These are phyloP conservation scores for Phanerotoma sp. DNA, from an alignment of 2,888 invertebrate species.

Conservation along the genomic window DNA sequence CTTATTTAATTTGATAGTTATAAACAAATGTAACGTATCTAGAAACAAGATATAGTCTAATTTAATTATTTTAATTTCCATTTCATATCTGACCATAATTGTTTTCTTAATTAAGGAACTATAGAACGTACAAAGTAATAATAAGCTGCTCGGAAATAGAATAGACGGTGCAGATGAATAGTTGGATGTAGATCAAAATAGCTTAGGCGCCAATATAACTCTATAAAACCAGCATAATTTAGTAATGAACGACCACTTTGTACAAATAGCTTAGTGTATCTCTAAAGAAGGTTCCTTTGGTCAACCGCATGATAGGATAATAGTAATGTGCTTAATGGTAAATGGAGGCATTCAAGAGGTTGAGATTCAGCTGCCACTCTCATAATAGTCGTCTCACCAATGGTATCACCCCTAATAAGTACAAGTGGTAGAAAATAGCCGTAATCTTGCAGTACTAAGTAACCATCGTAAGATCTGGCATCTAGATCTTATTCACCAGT, in stretches of 20 bases:
- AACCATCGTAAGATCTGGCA: conserved; percentile 1
- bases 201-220: conserved; percentile 41
- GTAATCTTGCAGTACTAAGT: conserved; percentile 44
- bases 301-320: conserved; percentile 55
- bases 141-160: no score
- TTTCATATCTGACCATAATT: no score
- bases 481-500: neutral
- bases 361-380: conserved; percentile 56
- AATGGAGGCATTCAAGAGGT: conserved; percentile 57
- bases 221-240: conserved; percentile 56
- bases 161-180: no score
- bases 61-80: no score
- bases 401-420: conserved; percentile 56
- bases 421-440: conserved; percentile 58
- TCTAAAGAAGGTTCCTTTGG: conserved; percentile 39
- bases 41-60: no score
- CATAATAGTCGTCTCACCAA: conserved; percentile 53
- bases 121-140: no score
- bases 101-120: no score
- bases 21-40: no score
- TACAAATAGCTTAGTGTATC: conserved; percentile 55
- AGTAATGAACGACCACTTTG: conserved; percentile 57
- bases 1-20: no score
- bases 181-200: no score
- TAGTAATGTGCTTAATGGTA: conserved; percentile 58